These are phyloP conservation scores for Nyctereutes procyonoides DNA, from an alignment of 2,113 vertebrate species.

Conservation along the genomic window DNA sequence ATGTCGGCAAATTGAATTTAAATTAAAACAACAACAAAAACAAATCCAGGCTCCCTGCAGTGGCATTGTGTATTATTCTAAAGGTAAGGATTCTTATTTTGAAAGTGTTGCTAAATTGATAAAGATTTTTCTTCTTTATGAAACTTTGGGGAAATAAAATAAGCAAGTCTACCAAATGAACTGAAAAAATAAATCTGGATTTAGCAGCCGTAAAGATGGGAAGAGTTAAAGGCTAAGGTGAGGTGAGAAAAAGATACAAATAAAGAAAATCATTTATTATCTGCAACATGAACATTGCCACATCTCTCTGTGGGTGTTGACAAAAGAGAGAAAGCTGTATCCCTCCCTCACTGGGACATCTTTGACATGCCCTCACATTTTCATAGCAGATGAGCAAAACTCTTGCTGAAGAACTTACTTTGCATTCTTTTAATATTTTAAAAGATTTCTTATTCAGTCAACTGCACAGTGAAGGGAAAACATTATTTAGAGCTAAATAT, in stretches of 20 bases:
- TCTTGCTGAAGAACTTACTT: not conserved
- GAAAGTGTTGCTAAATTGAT: not conserved
- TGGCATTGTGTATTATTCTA: not conserved
- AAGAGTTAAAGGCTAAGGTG: not conserved
- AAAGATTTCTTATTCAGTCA: not conserved
- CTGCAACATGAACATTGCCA: not conserved
- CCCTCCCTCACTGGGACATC: not conserved
- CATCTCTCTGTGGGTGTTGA: not conserved
- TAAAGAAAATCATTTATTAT: not conserved
- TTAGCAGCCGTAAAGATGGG: not conserved
- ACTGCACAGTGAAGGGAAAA: not conserved
- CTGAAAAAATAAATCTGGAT: constrained; percentile 1
- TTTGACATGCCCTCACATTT: not conserved
- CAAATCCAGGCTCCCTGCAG: not conserved
- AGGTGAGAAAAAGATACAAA: not conserved
- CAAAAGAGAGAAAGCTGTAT: not conserved
- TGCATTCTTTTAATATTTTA: constrained; percentile 18
- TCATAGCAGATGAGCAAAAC: not conserved
- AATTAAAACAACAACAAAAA: too few relatives aligned
- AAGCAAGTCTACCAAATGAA: constrained; percentile 1
- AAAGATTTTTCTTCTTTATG: not conserved
- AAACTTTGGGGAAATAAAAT: not conserved
- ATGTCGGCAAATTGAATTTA: too few relatives aligned
- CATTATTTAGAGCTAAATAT: not conserved
- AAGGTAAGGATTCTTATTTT: not conserved